These are phyloP conservation scores for Leptocoma aspasia DNA, from an alignment of 2,113 vertebrate genomes.

Conservation along the genomic window DNA sequence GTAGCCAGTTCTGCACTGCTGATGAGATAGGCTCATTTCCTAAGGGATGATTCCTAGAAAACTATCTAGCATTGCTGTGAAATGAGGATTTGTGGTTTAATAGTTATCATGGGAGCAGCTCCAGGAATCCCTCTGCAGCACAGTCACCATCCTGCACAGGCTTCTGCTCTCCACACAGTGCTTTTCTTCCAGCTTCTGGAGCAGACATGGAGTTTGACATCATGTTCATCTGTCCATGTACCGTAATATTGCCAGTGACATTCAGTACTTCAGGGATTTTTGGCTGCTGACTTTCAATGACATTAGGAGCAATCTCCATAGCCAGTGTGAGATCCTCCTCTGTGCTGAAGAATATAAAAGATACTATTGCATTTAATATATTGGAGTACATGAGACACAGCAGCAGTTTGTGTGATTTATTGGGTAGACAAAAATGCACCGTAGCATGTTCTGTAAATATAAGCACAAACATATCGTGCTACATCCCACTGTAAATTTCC, in stretches of 20 bases:
- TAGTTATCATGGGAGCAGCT: background rate
- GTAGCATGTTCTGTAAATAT: background rate
- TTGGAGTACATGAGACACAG: background rate
- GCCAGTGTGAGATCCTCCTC: background rate
- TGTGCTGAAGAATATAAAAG: background rate
- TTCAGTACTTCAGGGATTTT: background rate
- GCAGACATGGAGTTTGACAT: background rate
- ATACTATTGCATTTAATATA: slow-evolving; percentile 20
- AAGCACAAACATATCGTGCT: background rate
- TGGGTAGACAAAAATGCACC: background rate
- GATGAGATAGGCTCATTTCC: background rate
- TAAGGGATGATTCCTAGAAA: background rate
- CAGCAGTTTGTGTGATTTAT: slow-evolving; percentile 23
- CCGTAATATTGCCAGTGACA: background rate
- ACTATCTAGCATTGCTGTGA: background rate
- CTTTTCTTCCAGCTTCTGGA: background rate
- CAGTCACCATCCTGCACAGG: background rate
- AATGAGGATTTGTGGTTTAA: background rate
- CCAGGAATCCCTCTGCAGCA: background rate
- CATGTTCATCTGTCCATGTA: background rate
- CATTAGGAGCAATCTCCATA: slow-evolving; percentile 27
- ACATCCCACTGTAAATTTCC: background rate
- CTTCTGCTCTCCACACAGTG: background rate
- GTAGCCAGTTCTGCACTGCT: background rate
- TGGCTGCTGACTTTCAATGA: slow-evolving; percentile 38